Evolutionary conservation across 2,797 vertebrate genomes (phyloP), one percentile per base, ranked within the genome.

Genomic region (Onychomys leucogaster): DNA sequence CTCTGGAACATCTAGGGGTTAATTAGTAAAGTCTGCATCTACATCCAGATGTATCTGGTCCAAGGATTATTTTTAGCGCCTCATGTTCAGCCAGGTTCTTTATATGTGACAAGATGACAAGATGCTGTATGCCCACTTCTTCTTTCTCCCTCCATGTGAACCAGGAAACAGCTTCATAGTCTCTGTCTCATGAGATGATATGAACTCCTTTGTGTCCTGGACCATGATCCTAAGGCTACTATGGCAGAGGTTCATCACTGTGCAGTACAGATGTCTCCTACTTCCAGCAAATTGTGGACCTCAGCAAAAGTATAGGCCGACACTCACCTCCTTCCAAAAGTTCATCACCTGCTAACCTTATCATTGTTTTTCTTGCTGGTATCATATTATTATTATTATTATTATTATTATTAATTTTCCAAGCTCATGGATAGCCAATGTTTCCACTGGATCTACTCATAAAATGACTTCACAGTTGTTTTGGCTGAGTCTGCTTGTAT

Each of bases 401-500:
- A 25, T 46, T 65, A 19, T 65, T 78, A 34, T 17, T 69, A 32
- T 65, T 65, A 57, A 59, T 59, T 69, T 57, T 88, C n/a, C 3
- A 1, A 43, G 21, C 34, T 4, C 49, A 34, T 8, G 23, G 23
- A 85, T 21, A 86, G 6, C 14, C 61, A 41, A 4, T 9, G 5
- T 89, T 83, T 94, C 85, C 69, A 83, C 0, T 14, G 63, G 81
- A 37, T 4, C 1, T 75, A 43, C 82, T 78, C 65, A 41, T 6
- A 91, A 41, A 92, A 94, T 57, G 71, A 87, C 73, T 52, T 92
- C 77, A 69, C 27, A 57, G 77, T 29, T 77, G 32, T 90, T 29
- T 61, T 85, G 85, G 86, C 94, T 87, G 8, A 49, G 46, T 95
- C 82, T 63, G 86, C 90, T 76, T 92, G 29, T 80, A 81, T 96